Base-by-base conservation (phyloP, 2,113 vertebrate genomes). In the Tetraodon nigroviridis region DNA sequence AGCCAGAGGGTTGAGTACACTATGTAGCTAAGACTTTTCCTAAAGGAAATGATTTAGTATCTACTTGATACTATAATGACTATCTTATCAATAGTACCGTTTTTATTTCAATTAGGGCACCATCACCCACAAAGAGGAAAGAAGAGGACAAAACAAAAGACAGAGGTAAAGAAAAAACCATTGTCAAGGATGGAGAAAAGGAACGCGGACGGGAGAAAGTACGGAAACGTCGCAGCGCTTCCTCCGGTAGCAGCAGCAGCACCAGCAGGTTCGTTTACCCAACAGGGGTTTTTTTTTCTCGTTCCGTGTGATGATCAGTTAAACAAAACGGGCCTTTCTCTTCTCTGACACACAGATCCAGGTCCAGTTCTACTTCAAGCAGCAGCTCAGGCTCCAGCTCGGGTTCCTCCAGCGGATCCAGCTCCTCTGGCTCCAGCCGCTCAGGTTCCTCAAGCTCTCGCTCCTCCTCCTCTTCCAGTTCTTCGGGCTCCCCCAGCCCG, bases 361-460 rank as follows among this genome's bases (percentile, higher is more conserved):
- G 93, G 50, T 98, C 94, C 17, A 98, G 94, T 71, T 98, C 95
- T 12, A 92, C 92, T 64, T 98, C 95, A 19, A 98, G 94, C 83
- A 98, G 94, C 2, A 95, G 94, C 49, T 99, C 96, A 29, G 95
- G 94, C 61, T 96, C 95, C 72, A 97, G 95, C 89, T 98, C 94
- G 0, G 95, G 95, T 44, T 99, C 97, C 12, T 98, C 95, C 75
- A 97, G 94, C 7, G 95, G 95, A 19, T 99, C 97, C 17, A 98
- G 96, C 74, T 99, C 97, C 0, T 98, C 97, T 5, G 94, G 95
- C 0, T 94, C 96, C 0, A 98, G 94, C 82, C 94, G 90, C 56
- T 97, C 97, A 0, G 96, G 97, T 8, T 98, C 96, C 20, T 97
- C 96, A 5, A 93, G 93, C 3, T 97, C 95, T 0, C 93, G 93